These are phyloP conservation scores for Edolisoma coerulescens DNA, from an alignment of 2,113 vertebrate genomes.

Conservation along the genomic window DNA sequence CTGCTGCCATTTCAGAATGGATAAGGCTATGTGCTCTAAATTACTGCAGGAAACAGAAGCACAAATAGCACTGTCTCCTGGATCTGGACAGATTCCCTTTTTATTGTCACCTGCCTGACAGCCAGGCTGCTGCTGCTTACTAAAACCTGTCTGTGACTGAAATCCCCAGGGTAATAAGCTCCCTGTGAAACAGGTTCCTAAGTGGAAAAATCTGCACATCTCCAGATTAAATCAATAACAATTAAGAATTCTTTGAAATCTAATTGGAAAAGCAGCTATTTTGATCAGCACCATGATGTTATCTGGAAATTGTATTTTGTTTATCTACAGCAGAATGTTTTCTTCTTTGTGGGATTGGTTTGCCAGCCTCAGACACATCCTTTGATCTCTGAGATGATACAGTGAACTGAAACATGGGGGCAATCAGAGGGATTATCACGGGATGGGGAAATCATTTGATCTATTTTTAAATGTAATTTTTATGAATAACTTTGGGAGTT, in stretches of 20 bases:
- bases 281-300: conserved; percentile 60
- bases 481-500: conserved; percentile 42
- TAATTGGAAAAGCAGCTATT: conserved; percentile 66
- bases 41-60: conserved; percentile 26
- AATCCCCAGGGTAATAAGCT: conserved; percentile 34
- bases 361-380: conserved; percentile 39
- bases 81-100: conserved; percentile 27
- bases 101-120: conserved; percentile 61
- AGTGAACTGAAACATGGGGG: conserved; percentile 56
- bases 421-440: conserved; percentile 54
- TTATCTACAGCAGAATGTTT: conserved; percentile 49
- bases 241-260: conserved; percentile 69
- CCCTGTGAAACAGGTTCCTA: conserved; percentile 27
- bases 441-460: conserved; percentile 55
- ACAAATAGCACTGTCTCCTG: conserved; percentile 12
- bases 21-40: not conserved
- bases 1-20: not conserved
- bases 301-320: conserved; percentile 70
- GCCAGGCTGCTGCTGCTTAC: conserved; percentile 24
- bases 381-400: conserved; percentile 64
- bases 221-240: conserved; percentile 68
- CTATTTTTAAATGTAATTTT: conserved; percentile 60
- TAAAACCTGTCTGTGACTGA: conserved; percentile 40
- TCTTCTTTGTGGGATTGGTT: conserved; percentile 23
- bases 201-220: conserved; percentile 50